A percentile compares a stretch with the other conserved stretches of the same genome.
Evolutionary conservation across 2,888 invertebrate species (phyloP).

Genomic region (Pachymerium ferrugineum): DNA sequence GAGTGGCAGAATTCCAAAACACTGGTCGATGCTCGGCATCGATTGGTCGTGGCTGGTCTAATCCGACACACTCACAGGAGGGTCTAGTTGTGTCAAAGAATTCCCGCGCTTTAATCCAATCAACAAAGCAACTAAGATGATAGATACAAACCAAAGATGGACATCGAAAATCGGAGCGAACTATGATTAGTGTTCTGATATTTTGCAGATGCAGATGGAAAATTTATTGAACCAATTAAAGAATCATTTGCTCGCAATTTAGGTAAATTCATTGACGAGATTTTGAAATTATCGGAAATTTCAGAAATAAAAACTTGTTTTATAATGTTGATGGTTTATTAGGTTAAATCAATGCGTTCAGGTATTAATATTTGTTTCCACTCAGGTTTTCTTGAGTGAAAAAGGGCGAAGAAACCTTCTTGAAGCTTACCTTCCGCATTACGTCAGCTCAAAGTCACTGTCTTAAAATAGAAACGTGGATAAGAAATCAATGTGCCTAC

Average conservation of each 20-base stretch:
- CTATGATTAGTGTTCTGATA: no score
- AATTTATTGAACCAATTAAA: no score
- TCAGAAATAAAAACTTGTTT: no score
- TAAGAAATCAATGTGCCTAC: constrained; percentile 15
- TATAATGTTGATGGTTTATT: no score
- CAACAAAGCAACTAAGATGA: constrained; percentile 21
- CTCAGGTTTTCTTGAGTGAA: no score
- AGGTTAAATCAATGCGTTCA: no score
- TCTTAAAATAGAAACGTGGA: constrained; percentile 8
- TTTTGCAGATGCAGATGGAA: no score
- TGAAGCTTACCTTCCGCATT: constrained; percentile 3
- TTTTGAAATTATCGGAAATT: no score
- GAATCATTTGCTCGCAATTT: no score
- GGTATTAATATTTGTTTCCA: no score
- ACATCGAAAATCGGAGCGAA: no score
- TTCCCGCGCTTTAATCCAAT: constrained; percentile 21
- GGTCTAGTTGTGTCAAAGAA: constrained; percentile 6
- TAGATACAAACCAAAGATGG: constrained; percentile 3
- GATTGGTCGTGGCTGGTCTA: constrained; percentile 24
- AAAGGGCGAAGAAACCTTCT: constrained; percentile 4
- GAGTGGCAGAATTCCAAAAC: constrained; percentile 24
- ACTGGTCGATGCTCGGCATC: constrained; percentile 27
- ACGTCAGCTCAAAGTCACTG: background rate
- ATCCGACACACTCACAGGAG: constrained; percentile 5
- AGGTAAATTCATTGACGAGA: no score